phyloP scores from a whole-genome alignment of 2,797 vertebrate genomes.

The Mus caroli region DNA sequence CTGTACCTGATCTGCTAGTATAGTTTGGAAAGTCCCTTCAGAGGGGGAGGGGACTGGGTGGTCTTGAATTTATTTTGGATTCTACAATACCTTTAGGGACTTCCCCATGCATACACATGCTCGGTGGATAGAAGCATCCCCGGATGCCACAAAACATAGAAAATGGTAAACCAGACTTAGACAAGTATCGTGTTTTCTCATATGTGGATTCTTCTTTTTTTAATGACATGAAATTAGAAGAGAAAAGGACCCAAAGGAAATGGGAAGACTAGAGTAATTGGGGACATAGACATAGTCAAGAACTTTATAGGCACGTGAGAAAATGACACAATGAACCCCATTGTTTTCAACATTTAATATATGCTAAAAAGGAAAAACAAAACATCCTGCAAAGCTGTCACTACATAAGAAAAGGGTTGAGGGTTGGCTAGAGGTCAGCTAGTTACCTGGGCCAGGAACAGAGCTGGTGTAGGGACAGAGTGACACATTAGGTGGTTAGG shows the following conservation, averaged over 20 bases:
- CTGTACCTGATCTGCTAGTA: too few species aligned
- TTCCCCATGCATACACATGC: not conserved
- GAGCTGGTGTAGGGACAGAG: not conserved
- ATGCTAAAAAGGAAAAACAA: not conserved
- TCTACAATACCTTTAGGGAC: not conserved
- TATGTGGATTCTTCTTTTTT: not conserved
- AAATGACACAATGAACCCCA: not conserved
- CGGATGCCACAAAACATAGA: not conserved
- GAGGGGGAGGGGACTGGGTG: too few species aligned
- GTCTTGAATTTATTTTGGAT: too few species aligned
- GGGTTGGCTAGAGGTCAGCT: not conserved
- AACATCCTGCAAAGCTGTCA: not conserved
- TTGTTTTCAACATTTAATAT: not conserved
- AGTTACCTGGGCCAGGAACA: not conserved
- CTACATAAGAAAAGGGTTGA: slow-evolving; percentile 4
- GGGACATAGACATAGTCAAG: not conserved
- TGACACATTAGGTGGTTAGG: not conserved
- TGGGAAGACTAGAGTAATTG: not conserved
- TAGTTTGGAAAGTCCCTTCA: too few species aligned
- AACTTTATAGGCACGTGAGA: not conserved
- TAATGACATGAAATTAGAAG: not conserved
- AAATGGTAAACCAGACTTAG: not conserved
- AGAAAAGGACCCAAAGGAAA: not conserved
- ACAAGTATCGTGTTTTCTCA: not conserved
- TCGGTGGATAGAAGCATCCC: not conserved